A percentile compares a stretch with the other conserved stretches of the same genome.
phyloP scores from a whole-genome alignment of 2,888 invertebrate genomes.

The Epirrhoe alternata region DNA sequence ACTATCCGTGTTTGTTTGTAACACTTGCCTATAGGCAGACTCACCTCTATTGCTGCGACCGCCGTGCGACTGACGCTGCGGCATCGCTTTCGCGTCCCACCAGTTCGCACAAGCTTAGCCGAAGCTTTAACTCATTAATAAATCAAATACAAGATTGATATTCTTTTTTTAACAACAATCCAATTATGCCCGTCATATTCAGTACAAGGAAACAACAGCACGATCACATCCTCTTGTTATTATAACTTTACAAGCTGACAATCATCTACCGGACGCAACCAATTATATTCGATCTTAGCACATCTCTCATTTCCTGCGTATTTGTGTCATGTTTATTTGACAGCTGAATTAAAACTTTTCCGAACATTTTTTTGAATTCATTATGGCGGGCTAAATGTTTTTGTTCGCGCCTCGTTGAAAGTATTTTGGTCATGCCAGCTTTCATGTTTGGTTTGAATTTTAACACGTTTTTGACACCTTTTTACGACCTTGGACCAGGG shows the following conservation, averaged over 20 bases:
- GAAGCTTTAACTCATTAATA: too few species aligned
- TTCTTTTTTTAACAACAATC: background rate
- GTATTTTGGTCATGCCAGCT: conserved; percentile 19
- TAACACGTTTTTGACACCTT: conserved; percentile 7
- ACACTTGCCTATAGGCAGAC: too few species aligned
- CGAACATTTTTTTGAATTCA: conserved; percentile 22
- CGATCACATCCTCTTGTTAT: conserved; percentile 30
- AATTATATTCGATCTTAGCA: conserved; percentile 48
- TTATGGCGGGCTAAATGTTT: conserved; percentile 24
- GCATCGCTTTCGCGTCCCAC: too few species aligned
- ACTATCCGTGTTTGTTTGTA: too few species aligned
- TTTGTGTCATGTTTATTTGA: conserved; percentile 41
- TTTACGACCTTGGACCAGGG: background rate
- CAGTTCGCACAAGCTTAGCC: too few species aligned
- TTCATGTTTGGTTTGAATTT: conserved; percentile 13
- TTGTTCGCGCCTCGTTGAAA: conserved; percentile 25
- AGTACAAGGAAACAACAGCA: conserved; percentile 15
- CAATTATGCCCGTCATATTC: conserved; percentile 16
- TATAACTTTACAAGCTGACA: conserved; percentile 39
- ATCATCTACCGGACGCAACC: conserved; percentile 43
- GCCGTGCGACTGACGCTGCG: too few species aligned
- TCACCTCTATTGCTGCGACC: too few species aligned
- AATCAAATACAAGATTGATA: background rate
- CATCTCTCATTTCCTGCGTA: conserved; percentile 42
- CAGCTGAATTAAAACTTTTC: conserved; percentile 33